These are phyloP conservation scores for Poeciliopsis presidionis DNA, from an alignment of 2,797 vertebrate species.

Conservation along the genomic window DNA sequence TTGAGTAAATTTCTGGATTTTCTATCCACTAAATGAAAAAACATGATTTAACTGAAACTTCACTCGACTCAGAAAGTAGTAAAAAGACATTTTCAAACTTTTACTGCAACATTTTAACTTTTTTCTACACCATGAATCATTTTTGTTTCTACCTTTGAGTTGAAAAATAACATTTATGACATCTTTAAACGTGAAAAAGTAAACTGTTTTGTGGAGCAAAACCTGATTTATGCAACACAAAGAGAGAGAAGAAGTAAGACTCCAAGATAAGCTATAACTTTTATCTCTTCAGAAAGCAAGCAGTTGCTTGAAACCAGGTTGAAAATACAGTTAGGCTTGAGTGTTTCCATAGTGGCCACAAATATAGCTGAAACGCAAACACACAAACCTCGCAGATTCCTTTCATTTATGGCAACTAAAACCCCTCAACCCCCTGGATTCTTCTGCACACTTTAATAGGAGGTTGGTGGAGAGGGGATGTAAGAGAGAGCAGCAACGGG, in stretches of 20 bases:
- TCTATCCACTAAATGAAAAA: too few species aligned
- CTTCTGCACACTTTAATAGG: slow-evolving; percentile 42
- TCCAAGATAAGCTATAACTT: background rate
- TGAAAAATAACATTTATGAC: background rate
- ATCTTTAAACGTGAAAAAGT: background rate
- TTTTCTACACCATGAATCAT: too few species aligned
- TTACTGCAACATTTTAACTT: too few species aligned
- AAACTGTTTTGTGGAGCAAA: background rate
- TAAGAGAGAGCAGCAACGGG: slow-evolving; percentile 29
- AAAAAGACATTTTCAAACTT: too few species aligned
- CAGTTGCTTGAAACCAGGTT: background rate
- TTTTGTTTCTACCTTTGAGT: too few species aligned
- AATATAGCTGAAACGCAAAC: slow-evolving; percentile 1
- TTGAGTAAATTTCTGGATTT: too few species aligned
- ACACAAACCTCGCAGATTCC: slow-evolving; percentile 14
- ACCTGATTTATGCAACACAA: too few species aligned
- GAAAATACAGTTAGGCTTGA: background rate
- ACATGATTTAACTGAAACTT: too few species aligned
- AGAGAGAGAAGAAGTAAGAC: too few species aligned
- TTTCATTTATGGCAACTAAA: slow-evolving; percentile 38
- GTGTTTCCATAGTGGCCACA: slow-evolving; percentile 1
- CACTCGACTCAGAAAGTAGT: too few species aligned
- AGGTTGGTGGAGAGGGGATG: slow-evolving; percentile 43
- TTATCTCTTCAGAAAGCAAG: background rate
- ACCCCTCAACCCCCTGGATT: slow-evolving; percentile 11